Percentiles rank a stretch among this genome's conserved stretches.
Evolutionary conservation across 2,797 vertebrate species (phyloP).

Genomic region (Danio tinwini): DNA sequence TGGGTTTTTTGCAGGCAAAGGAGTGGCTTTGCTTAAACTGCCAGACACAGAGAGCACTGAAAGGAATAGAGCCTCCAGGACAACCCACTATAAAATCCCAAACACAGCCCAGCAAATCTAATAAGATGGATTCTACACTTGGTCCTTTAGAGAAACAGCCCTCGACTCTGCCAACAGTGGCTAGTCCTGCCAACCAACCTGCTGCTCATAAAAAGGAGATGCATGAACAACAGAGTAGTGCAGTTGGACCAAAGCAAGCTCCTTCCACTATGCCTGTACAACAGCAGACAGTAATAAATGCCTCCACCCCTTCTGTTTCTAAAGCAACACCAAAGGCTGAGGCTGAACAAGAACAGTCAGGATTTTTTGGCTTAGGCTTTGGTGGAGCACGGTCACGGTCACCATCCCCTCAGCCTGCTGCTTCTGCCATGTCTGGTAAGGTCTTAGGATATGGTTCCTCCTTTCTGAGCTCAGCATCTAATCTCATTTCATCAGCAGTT

Average conservation of each 20-base stretch:
- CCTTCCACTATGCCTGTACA: conserved; percentile 63
- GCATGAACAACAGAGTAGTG: conserved; percentile 50
- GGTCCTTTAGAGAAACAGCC: conserved; percentile 58
- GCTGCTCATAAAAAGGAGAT: conserved; percentile 39
- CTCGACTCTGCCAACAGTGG: conserved; percentile 53
- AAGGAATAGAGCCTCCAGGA: conserved; percentile 72
- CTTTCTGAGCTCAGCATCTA: conserved; percentile 92
- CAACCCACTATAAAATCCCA: conserved; percentile 64
- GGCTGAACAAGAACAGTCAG: conserved; percentile 63
- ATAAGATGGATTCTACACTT: conserved; percentile 39
- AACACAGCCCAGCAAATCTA: conserved; percentile 61
- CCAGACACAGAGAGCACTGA: conserved; percentile 85
- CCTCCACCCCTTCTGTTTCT: conserved; percentile 14
- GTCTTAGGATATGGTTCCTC: conserved; percentile 96
- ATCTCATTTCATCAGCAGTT: conserved; percentile 86
- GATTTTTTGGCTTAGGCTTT: conserved; percentile 66
- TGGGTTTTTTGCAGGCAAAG: conserved; percentile 53
- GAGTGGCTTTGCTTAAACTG: conserved; percentile 85
- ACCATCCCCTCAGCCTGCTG: conserved; percentile 70
- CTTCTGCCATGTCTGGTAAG: conserved; percentile 82
- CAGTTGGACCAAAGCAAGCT: conserved; percentile 42
- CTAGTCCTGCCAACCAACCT: conserved; percentile 64
- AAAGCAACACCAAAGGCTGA: conserved; percentile 42
- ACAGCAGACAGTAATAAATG: conserved; percentile 68
- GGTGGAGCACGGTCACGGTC: conserved; percentile 71